Evolutionary conservation across 2,113 vertebrate genomes (phyloP), one percentile per base, ranked within the genome.

Genomic region (Anser brachyrhynchus): DNA sequence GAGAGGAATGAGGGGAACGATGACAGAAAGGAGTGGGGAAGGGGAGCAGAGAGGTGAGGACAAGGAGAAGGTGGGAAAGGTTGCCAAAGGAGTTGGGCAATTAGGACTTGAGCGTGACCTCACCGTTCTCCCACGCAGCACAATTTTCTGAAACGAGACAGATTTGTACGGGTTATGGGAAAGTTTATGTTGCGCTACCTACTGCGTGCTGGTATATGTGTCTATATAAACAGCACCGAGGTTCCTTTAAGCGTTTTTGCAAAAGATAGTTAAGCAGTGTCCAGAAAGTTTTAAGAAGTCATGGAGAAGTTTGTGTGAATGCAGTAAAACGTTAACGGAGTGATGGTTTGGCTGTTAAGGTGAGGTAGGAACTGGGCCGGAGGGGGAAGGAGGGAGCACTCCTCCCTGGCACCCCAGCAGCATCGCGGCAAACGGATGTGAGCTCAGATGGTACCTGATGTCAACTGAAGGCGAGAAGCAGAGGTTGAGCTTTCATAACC

Each of bases 151-250:
- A 92, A 96, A 76, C 54, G 18, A 91, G 93, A 43, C 92, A 94
- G 92, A 93, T 96, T 96, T 92, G 70, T 76, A 89, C 87, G 89
- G 93, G 93, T 94, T 81, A 73, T 79, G 90, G 92, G 95, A 92
- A 96, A 89, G 95, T 93, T 96, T 90, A 92, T 89, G 91, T 89
- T 94, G 92, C 2, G 16, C 93, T 96, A 93, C 92, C 90, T 94
- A 58, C 86, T 95, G 86, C 84, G 18, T 81, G 93, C 86, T 66
- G 84, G 83, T 82, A 26, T 20, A 14, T 77, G 79, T 13, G 13
- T 41, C 18, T 37, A 19, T 72, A 77, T 67, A 89, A 94, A 94
- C 83, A 92, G 52, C 67, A 19, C 52, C 22, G 91, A 95, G 87
- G 57, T 77, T 84, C 89, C 92, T 92, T 93, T 65, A 87, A 84